These are phyloP conservation scores for Ophion slaviceki DNA, from an alignment of 2,888 invertebrate genomes.

Conservation along the genomic window DNA sequence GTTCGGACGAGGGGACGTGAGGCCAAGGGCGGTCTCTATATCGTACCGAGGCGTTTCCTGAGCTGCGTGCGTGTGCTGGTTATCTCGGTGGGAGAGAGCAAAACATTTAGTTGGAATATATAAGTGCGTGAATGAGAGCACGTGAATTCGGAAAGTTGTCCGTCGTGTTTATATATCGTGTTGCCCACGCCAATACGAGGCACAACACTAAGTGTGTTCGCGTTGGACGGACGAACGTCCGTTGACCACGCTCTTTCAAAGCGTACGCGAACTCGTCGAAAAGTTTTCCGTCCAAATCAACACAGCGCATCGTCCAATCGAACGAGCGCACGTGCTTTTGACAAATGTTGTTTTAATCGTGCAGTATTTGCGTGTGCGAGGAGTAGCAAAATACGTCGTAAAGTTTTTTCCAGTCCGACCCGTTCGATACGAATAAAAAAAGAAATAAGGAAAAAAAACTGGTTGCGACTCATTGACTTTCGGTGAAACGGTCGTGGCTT, in stretches of 20 bases:
- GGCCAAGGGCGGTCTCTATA: background rate
- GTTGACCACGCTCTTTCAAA: slow-evolving; percentile 12
- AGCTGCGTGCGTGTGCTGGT: background rate
- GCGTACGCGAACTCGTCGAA: slow-evolving; percentile 46
- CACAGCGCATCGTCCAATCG: background rate
- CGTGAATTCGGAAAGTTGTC: slow-evolving; percentile 63
- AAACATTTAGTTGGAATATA: slow-evolving; percentile 17
- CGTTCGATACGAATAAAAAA: background rate
- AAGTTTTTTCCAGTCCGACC: background rate
- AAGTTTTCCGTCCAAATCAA: slow-evolving; percentile 1
- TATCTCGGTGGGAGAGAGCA: slow-evolving; percentile 18
- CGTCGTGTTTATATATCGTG: slow-evolving; percentile 22
- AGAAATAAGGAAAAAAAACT: background rate
- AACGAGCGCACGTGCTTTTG: background rate
- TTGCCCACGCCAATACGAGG: slow-evolving; percentile 32
- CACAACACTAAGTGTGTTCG: slow-evolving; percentile 44
- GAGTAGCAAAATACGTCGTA: background rate
- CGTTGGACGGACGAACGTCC: slow-evolving; percentile 30
- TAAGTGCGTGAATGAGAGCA: background rate
- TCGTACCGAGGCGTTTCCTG: slow-evolving; percentile 29
- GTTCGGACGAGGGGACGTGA: background rate
- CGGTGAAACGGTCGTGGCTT: background rate
- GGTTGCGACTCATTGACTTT: background rate
- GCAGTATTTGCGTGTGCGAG: background rate
- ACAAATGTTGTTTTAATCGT: slow-evolving; percentile 9